Evolutionary conservation across 2,888 invertebrate genomes (phyloP), one percentile per base, ranked within the genome.

Genomic region (Campaea margaritaria): DNA sequence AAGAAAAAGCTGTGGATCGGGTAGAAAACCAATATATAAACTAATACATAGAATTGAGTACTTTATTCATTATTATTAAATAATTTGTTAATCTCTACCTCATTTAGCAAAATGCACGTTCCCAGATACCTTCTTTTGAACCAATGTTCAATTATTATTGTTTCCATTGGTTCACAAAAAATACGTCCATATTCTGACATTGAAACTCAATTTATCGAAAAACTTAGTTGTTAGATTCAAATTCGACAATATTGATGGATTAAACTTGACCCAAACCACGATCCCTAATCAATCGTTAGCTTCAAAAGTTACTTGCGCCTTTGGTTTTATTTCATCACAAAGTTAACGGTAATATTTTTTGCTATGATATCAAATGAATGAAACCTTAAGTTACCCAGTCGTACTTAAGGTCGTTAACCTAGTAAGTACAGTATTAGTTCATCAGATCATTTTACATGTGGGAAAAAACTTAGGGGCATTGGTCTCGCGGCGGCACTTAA

Each of bases 361-460:
- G 55, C 55, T 48, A 47, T 45, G 45, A 13, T 45, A 44, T 56
- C 47, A 43, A 52, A 47, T 55, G 36, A 55, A 55, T 51, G 51
- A 51, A 61, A 61, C 60, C 60, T 52, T 61, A 56, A 61, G 46
- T 56, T 61, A 38, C 49, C 21, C 34, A 48, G 45, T 36, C 14
- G 48, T 54, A 56, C 53, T 55, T 39, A 46, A 65, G 58, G 68
- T 64, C 64, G 59, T 63, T 69, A 65, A 65, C 68, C 60, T 15
- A 66, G 64, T 69, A 67, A 58, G 57, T 38, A 52, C 51, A 51
- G 55, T 52, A 59, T 45, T 49, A 54, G 60, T 60, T 60, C 50
- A 50, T 59, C 71, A 73, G 77, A 79, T 79, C 76, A 70, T 72
- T 76, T 79, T 76, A 79, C 79, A 78, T 78, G 81, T 81, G 81